Percentiles rank a stretch among this genome's conserved stretches.
phyloP scores from a whole-genome alignment of 2,113 vertebrate species.

The Phoenicopterus ruber region DNA sequence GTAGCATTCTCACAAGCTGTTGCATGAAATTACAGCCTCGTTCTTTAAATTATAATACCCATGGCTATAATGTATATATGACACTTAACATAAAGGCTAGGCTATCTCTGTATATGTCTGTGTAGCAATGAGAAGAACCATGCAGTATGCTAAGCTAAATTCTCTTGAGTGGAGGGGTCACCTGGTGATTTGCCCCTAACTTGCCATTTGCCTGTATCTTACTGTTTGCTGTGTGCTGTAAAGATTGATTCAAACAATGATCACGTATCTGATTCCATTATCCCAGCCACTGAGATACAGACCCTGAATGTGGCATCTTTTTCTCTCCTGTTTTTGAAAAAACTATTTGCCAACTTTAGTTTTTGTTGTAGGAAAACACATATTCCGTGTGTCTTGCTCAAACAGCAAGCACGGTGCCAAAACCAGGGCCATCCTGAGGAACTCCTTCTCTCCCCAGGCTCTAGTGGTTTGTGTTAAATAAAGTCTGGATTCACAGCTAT shows the following conservation, averaged over 20 bases:
- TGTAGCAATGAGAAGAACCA: background rate
- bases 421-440: background rate
- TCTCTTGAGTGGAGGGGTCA: background rate
- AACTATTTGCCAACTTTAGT: background rate
- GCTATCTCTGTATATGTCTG: background rate
- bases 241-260: background rate
- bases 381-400: background rate
- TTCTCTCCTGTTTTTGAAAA: background rate
- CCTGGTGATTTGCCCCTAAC: background rate
- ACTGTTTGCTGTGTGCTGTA: background rate
- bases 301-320: background rate
- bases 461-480: conserved; percentile 9
- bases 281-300: background rate
- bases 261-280: background rate
- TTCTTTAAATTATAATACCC: background rate
- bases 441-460: background rate
- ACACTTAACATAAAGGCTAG: background rate
- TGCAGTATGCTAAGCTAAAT: background rate
- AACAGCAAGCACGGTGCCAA: background rate
- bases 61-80: background rate
- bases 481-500: background rate
- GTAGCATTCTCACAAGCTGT: background rate
- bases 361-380: background rate
- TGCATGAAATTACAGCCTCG: background rate
- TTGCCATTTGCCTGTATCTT: background rate